Evolutionary conservation across 2,113 vertebrate species (phyloP), one percentile per base, ranked within the genome.

Genomic region (Gavia stellata): DNA sequence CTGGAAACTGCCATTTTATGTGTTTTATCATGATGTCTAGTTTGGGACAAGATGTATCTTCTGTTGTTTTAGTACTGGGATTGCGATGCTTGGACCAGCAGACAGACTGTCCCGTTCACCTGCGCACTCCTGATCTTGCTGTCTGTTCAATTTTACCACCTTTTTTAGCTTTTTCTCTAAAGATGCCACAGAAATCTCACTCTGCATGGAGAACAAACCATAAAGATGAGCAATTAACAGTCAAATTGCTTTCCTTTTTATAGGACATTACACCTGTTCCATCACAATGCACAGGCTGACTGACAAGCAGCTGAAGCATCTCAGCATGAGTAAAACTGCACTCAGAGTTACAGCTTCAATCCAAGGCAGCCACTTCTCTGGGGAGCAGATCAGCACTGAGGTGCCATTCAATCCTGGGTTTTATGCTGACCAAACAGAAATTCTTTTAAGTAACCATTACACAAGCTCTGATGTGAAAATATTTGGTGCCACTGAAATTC

Each of bases 261-360:
- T 96, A 99, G 99, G 99, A 42, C 97, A 98, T 85, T 99, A 99
- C 97, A 98, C 98, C 3, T 99, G 99, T 67, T 97, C 96, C 11
- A 44, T 99, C 96, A 98, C 88, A 31, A 96, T 98, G 97, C 98
- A 97, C 91, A 97, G 98, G n/a, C 97, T 98, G 63, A 98, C 96
- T 0, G 99, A 99, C 79, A 98, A 98, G 82, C 99, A 99, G 96
- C 98, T 98, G 73, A 98, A 98, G 91, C 96, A 97, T 33, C 92
- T 98, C 71, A 99, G 98, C 97, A 94, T 97, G 96, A 98, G 97
- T 96, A 97, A 95, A 92, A 98, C 98, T 2, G 49, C 82, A 0
- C 97, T 99, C 88, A 80, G 97, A 88, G 98, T 99, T 86, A 97
- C 86, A 3, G 99, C 98, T 5, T 97, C 95, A 4, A 19, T 99